Conservation (phyloP, 1,140 invertebrate genomes). For the Drosophila suzukii region DNA sequence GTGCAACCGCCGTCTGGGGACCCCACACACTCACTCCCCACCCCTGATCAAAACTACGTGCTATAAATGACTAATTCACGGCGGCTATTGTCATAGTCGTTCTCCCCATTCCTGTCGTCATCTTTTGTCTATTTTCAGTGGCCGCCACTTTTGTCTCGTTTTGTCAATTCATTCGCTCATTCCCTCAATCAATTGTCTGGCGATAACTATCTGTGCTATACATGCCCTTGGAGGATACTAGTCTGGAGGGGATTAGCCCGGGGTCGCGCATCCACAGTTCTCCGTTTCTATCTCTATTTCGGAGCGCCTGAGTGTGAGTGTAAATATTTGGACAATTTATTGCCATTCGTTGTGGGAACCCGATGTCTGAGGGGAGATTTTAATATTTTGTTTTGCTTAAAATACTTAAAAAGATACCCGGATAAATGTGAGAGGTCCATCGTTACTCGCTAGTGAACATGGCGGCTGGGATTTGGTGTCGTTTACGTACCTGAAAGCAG, state of each 20-base stretch:
- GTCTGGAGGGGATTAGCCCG: constrained; percentile 23
- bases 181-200: constrained; percentile 60
- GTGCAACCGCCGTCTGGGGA: constrained; percentile 40
- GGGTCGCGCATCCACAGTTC: constrained; percentile 21
- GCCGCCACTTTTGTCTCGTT: constrained; percentile 66
- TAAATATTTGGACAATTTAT: constrained; percentile 74
- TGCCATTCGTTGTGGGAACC: constrained; percentile 32
- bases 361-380: constrained; percentile 5
- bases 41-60: constrained; percentile 48
- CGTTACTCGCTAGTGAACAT: constrained; percentile 6
- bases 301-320: neutral
- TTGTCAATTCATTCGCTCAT: constrained; percentile 62
- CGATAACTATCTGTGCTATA: constrained; percentile 50
- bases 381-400: constrained; percentile 19
- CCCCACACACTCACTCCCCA: constrained; percentile 37
- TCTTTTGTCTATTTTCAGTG: constrained; percentile 75
- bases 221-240: constrained; percentile 26
- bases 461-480: neutral
- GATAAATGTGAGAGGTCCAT: neutral
- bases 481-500: constrained; percentile 66
- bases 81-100: constrained; percentile 26
- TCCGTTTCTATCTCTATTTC: constrained; percentile 10
- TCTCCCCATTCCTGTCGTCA: constrained; percentile 3
- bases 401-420: constrained; percentile 12
- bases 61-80: constrained; percentile 78